Evolutionary conservation across 53 echinoderm and acorn worm genomes (phyloP).

Genomic region (Echinarachnius parma): DNA sequence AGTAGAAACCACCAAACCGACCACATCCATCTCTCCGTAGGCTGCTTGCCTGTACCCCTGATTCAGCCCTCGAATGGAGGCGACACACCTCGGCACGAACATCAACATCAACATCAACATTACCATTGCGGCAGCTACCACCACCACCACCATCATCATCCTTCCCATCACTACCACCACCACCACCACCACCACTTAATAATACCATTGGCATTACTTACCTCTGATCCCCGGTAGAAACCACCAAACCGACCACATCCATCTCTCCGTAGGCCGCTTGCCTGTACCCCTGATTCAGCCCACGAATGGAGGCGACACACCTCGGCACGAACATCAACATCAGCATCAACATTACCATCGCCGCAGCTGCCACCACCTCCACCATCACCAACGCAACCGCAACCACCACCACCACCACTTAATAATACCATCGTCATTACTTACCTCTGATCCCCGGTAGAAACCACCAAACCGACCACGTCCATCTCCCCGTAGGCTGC

Average conservation of each 20-base stretch:
- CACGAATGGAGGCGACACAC: conserved; percentile 41
- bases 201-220: neutral
- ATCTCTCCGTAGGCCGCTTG: conserved; percentile 76
- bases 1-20: conserved; percentile 67
- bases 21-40: conserved; percentile 83
- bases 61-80: conserved; percentile 39
- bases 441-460: conserved; percentile 22
- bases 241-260: conserved; percentile 82
- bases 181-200: no score
- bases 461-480: conserved; percentile 74
- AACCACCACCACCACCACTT: no score
- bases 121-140: neutral
- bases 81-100: conserved; percentile 56
- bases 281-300: conserved; percentile 34
- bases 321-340: conserved; percentile 64
- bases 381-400: no score
- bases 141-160: no score
- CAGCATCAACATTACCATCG: no score
- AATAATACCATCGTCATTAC: neutral
- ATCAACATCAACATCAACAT: conserved; percentile 1
- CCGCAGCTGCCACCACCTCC: neutral
- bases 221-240: conserved; percentile 31
- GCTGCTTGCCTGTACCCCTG: conserved; percentile 51
- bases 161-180: no score
- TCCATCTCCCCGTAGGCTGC: conserved; percentile 81